A percentile compares a stretch with the other conserved stretches of the same genome.
phyloP scores from a whole-genome alignment of 2,888 invertebrate species.

The Metalampra italica region DNA sequence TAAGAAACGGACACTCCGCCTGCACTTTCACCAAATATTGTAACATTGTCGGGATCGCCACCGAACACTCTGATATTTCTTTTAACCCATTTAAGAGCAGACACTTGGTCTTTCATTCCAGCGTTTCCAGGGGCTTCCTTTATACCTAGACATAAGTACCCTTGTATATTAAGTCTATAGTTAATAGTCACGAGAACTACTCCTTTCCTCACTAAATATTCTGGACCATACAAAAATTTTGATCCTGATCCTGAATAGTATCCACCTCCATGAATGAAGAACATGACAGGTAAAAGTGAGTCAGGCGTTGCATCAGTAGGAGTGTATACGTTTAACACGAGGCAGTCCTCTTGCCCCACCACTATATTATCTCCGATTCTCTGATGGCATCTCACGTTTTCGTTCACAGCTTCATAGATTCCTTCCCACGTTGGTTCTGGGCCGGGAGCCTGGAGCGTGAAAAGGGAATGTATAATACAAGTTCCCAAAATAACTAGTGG shows the following conservation, averaged over 20 bases:
- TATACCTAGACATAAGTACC: constrained; percentile 51
- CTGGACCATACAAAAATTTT: constrained; percentile 47
- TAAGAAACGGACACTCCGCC: constrained; percentile 54
- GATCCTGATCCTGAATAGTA: constrained; percentile 50
- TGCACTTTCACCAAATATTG: constrained; percentile 63
- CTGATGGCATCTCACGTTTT: constrained; percentile 49
- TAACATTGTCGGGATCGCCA: constrained; percentile 54
- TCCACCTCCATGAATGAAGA: constrained; percentile 63
- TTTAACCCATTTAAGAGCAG: constrained; percentile 54
- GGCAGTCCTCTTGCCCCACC: constrained; percentile 46
- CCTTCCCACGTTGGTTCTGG: constrained; percentile 54
- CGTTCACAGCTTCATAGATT: constrained; percentile 48
- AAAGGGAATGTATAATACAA: not conserved
- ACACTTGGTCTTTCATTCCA: constrained; percentile 58
- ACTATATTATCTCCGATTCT: constrained; percentile 20
- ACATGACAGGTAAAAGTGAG: constrained; percentile 53
- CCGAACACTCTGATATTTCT: constrained; percentile 52
- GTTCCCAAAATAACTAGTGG: not conserved
- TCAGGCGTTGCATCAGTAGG: constrained; percentile 29
- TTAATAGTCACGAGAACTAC: constrained; percentile 58
- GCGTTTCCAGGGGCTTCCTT: constrained; percentile 63
- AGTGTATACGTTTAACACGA: constrained; percentile 51
- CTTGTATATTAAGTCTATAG: constrained; percentile 60
- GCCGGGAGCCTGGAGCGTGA: constrained; percentile 46
- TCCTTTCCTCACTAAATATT: constrained; percentile 47